Conservation (phyloP, 2,797 vertebrate genomes). For the Coreius guichenoti region DNA sequence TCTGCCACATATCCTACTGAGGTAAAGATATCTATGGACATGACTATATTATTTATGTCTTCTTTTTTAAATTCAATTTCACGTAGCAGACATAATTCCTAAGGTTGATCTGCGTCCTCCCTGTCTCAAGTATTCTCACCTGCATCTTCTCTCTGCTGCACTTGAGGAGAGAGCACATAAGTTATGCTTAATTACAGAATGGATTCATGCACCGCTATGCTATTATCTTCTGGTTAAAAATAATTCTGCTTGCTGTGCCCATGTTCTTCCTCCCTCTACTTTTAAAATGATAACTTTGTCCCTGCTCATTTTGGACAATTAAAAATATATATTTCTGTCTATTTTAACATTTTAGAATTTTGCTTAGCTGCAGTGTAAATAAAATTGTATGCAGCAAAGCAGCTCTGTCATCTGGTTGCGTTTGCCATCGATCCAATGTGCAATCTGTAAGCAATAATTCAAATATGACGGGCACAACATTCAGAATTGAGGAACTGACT, state of each 20-base stretch:
- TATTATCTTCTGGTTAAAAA: slow-evolving; percentile 21
- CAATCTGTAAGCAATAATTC: neutral
- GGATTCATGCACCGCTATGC: neutral
- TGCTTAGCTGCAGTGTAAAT: neutral
- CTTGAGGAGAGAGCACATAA: slow-evolving; percentile 43
- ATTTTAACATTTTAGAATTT: neutral
- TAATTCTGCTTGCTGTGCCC: neutral
- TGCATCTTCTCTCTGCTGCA: slow-evolving; percentile 48
- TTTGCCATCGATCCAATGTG: neutral
- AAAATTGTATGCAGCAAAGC: neutral
- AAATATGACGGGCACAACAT: neutral
- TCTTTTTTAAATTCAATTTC: slow-evolving; percentile 46
- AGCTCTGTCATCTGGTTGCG: neutral
- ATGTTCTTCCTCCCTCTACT: neutral
- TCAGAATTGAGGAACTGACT: neutral
- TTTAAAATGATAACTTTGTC: neutral
- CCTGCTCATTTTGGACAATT: neutral
- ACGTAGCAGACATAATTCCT: slow-evolving; percentile 54
- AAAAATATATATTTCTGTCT: neutral
- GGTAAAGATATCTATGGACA: slow-evolving; percentile 54
- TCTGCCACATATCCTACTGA: slow-evolving; percentile 46
- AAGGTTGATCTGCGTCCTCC: slow-evolving; percentile 60
- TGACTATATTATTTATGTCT: slow-evolving; percentile 41
- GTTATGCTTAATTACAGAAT: slow-evolving; percentile 41
- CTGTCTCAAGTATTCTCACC: slow-evolving; percentile 62